Conservation (phyloP, 2,113 vertebrate genomes). For the Electrona antarctica region DNA sequence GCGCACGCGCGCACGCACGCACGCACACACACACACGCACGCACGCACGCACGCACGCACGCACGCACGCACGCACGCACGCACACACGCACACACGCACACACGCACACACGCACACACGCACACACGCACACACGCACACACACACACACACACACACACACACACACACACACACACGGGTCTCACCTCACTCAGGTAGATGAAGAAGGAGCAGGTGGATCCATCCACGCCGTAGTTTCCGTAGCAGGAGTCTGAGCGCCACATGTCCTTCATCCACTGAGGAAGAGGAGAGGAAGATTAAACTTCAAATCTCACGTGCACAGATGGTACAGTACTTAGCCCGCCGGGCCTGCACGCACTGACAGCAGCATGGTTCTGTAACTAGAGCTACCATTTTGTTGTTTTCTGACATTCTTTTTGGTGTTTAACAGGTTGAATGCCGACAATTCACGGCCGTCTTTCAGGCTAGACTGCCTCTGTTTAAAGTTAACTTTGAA, state of each 20-base stretch:
- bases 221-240: constrained; percentile 96
- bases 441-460: too few species aligned
- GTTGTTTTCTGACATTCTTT: too few species aligned
- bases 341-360: too few species aligned
- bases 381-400: too few species aligned
- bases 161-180: not conserved
- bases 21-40: too few species aligned
- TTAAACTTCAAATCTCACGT: not conserved
- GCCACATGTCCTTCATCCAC: constrained; percentile 99
- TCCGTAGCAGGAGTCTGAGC: constrained; percentile 91
- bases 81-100: not conserved
- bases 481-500: too few species aligned
- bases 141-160: not conserved
- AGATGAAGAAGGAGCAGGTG: constrained; percentile 97
- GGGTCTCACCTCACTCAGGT: constrained; percentile 96
- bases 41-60: not conserved
- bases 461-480: too few species aligned
- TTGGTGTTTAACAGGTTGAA: too few species aligned
- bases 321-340: too few species aligned
- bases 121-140: not conserved
- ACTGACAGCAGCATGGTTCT: too few species aligned
- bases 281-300: constrained; percentile 54
- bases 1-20: too few species aligned
- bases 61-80: not conserved
- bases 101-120: not conserved